phyloP scores from a whole-genome alignment of 2,888 invertebrate species.

The Zhuqinia jingwanae region DNA sequence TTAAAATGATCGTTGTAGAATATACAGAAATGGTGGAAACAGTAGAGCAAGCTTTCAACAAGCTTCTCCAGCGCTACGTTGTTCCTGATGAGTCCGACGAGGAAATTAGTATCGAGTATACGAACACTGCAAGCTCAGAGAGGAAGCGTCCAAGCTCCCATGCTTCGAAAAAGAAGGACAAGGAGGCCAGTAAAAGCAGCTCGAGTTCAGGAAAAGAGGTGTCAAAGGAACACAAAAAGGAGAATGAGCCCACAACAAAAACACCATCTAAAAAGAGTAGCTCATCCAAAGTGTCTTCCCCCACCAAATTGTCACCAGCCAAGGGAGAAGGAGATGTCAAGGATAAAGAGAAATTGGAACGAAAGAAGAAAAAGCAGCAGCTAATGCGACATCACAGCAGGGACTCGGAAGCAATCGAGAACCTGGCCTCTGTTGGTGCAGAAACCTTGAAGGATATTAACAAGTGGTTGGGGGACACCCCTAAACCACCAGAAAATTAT shows the following conservation, averaged over 20 bases:
- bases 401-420: conserved; percentile 86
- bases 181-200: conserved; percentile 80
- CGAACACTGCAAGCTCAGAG: conserved; percentile 62
- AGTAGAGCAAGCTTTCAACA: conserved; percentile 90
- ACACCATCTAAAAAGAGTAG: conserved; percentile 13
- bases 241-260: conserved; percentile 71
- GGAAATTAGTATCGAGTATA: conserved; percentile 81
- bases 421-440: conserved; percentile 88
- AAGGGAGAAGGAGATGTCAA: conserved; percentile 38
- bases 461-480: conserved; percentile 93
- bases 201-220: not conserved
- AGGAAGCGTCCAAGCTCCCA: conserved; percentile 63
- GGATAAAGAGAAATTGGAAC: conserved; percentile 80
- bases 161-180: conserved; percentile 81
- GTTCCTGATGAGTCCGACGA: conserved; percentile 87
- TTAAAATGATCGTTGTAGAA: too few relatives aligned
- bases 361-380: conserved; percentile 79
- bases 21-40: conserved; percentile 94
- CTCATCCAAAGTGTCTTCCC: conserved; percentile 12
- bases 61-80: conserved; percentile 90
- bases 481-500: conserved; percentile 80
- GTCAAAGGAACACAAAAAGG: conserved; percentile 72
- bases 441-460: conserved; percentile 90
- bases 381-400: conserved; percentile 81
- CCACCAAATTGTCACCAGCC: not conserved